Conservation (phyloP, 1,140 invertebrate species). For the Psilanteris sp. region DNA sequence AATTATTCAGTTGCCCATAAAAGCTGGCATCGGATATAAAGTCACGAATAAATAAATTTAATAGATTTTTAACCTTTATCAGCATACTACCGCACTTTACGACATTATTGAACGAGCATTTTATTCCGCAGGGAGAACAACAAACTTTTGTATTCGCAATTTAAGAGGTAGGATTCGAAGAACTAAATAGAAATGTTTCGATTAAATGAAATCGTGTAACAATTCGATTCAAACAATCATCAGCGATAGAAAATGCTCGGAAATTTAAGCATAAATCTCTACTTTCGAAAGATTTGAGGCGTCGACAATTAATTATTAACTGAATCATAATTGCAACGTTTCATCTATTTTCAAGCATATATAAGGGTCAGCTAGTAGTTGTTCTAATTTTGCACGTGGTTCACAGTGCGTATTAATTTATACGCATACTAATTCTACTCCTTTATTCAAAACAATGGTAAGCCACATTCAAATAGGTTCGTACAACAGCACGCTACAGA, state of each 20-base stretch:
- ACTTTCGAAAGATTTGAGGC: not conserved
- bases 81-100: not conserved
- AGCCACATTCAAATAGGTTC: conserved; percentile 43
- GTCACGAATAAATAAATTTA: conserved; percentile 26
- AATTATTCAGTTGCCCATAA: conserved; percentile 28
- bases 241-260: not conserved
- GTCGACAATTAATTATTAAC: conserved; percentile 19
- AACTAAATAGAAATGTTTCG: conserved; percentile 8
- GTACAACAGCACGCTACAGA: conserved; percentile 11
- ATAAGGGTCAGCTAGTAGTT: conserved; percentile 27
- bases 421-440: conserved; percentile 50
- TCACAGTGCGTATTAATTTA: conserved; percentile 46
- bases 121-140: not conserved
- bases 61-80: conserved; percentile 37
- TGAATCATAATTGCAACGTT: not conserved
- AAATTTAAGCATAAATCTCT: no score
- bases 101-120: conserved; percentile 15
- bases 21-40: conserved; percentile 17
- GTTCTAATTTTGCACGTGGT: conserved; percentile 30
- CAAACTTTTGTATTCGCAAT: conserved; percentile 14
- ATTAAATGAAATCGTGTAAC: no score
- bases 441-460: conserved; percentile 55
- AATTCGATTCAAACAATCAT: conserved; percentile 6
- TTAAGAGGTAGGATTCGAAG: not conserved
- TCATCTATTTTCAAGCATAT: not conserved